Base-by-base conservation (phyloP, 2,113 vertebrate genomes). In the Halichoeres trimaculatus region DNA sequence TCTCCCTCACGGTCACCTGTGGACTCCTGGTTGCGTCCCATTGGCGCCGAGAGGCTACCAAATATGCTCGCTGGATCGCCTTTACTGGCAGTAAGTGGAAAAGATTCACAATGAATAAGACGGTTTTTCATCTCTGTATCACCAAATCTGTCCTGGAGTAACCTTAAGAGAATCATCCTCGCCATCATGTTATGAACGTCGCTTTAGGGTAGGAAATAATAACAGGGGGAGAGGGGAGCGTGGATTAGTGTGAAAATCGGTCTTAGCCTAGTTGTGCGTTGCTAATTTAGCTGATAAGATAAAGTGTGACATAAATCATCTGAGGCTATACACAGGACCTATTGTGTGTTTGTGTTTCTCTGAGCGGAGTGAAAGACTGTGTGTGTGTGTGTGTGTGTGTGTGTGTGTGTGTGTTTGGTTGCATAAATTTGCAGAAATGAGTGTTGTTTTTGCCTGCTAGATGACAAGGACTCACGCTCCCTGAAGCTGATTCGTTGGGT, bases 11-110 rank as follows among this genome's bases (percentile, higher is more conserved):
- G 78, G 94, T 99, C 93, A 99, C 98, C 56, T 99, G 98, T 74
- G 96, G 96, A 75, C 95, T 99, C 90, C 94, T 99, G 75, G 96
- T 99, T 94, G 96, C 96, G 70, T 99, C 98, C 65, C 97, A 97
- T 92, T 99, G 98, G 98, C 95, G 97, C 90, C 91, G 97, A 90
- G 96, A 99, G 92, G 96, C 97, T 88, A 97, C 96, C 87, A 98
- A 98, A 92, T 99, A 99, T 65, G 98, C 98, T 70, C 96, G 98
- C 87, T 99, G 98, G 98, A 98, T 99, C 91, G 98, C 98, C 92
- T 99, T 99, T 88, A 97, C 98, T 89, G 98, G 97, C 94, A 99
- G 98, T 99, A 96, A 98, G 98, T 96, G 52, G 73, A 54, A 3
- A 7, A 59, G 35, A 70, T 10, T 0, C 24, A 48, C 13, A 20